Base-by-base conservation (phyloP, 2,888 invertebrate species). In the Rhopalosiphum nymphaeae region DNA sequence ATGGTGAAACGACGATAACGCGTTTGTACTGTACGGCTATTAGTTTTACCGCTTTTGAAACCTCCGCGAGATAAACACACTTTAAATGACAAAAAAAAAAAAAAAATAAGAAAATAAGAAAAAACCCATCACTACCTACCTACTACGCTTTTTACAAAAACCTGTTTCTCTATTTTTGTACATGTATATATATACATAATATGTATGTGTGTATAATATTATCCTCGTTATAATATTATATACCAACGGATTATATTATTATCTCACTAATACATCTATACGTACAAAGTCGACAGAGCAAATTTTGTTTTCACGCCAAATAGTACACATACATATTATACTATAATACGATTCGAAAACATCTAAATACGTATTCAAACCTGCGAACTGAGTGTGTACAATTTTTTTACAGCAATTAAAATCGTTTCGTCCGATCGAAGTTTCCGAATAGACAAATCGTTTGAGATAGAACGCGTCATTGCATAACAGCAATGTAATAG, bases 61-160 rank as follows among this genome's bases (percentile, higher is more conserved):
- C 36, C 78, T 85, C 49, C 44, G 56, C 44, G 84, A 57, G 56
- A 53, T 49, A 61, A n/a, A 36, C 44, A 84, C 89, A 57, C n/a
- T 53, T 42, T 88, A 78, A 92, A 92, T 92, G 92, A 88, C 92
- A 92, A 88, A 88, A 92, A 92, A 92, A 92, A 49, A 46, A 92
- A 86, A 49, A 85, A 92, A 92, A 92, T 36, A 46, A 92, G 57
- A 49, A 85, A 25, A 92, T 16, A 86, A 61, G 49, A 61, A 61
- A 61, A 46, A n/a, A 44, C 85, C 44, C 84, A 36, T 46, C 67
- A n/a, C 25, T 36, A 25, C 46, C 29, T n/a, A 21, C 46, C 56
- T 56, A 78, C 36, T 53, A 46, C 46, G 86, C 21, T 92, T 49
- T 46, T 61, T 49, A 46, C 57, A n/a, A 53, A 92, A 92, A 92